Percentiles rank a stretch among this genome's conserved stretches.
Conservation (phyloP, 2,888 invertebrate species). For the Diarsia brunnea region DNA sequence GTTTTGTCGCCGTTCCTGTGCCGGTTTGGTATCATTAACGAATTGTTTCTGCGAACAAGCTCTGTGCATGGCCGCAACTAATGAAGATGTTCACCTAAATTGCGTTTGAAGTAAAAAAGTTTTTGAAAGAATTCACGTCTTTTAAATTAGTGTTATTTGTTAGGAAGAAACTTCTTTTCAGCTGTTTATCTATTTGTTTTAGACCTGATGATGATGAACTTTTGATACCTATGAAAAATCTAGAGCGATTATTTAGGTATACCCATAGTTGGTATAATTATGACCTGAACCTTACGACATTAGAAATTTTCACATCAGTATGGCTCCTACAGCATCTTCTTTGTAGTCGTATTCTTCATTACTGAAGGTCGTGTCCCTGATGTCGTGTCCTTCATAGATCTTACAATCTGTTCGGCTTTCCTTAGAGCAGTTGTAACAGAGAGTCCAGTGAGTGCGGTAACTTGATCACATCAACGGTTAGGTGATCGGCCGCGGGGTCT, state of each 20-base stretch:
- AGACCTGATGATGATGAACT: not conserved
- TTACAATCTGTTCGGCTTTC: too few species aligned
- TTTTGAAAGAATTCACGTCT: conserved; percentile 15
- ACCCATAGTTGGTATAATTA: not conserved
- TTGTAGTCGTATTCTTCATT: too few species aligned
- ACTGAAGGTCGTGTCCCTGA: too few species aligned
- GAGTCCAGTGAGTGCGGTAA: too few species aligned
- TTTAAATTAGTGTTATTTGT: conserved; percentile 29
- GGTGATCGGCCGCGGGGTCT: too few species aligned
- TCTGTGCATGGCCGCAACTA: conserved; percentile 30
- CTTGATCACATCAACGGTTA: too few species aligned
- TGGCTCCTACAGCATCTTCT: too few species aligned
- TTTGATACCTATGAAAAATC: not conserved
- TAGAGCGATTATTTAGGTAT: not conserved
- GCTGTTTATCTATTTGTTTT: not conserved
- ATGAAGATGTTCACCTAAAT: conserved; percentile 51
- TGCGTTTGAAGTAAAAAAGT: conserved; percentile 33
- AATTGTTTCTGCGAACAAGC: conserved; percentile 65
- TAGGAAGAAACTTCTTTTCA: not conserved
- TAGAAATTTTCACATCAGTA: not conserved
- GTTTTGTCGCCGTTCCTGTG: conserved; percentile 65
- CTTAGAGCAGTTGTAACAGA: too few species aligned
- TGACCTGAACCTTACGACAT: not conserved
- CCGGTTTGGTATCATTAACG: conserved; percentile 73
- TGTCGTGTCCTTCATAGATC: too few species aligned